phyloP scores from a whole-genome alignment of 2,113 vertebrate genomes.

The Rutilus rutilus region DNA sequence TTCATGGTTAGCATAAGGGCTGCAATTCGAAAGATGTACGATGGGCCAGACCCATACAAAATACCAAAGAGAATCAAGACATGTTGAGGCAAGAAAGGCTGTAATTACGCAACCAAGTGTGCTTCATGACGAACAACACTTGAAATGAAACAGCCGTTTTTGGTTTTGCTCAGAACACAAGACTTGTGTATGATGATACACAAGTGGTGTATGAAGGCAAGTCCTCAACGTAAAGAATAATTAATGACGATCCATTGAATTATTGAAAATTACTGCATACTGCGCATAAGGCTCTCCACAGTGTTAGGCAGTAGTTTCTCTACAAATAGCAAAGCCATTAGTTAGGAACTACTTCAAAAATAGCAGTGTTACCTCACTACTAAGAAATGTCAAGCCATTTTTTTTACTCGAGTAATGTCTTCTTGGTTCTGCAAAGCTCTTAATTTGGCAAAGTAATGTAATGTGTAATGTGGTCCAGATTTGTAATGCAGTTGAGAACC shows the following conservation, averaged over 20 bases:
- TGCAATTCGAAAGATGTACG: slow-evolving; percentile 1
- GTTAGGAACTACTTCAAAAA: neutral
- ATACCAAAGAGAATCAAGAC: slow-evolving; percentile 34
- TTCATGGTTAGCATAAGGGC: neutral
- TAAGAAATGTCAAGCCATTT: neutral
- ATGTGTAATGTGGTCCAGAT: neutral
- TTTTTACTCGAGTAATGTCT: neutral
- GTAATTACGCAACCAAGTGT: slow-evolving; percentile 8
- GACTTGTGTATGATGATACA: neutral
- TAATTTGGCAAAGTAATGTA: neutral
- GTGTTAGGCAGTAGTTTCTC: neutral
- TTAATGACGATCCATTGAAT: slow-evolving; percentile 3
- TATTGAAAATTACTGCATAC: neutral
- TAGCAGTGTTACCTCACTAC: neutral
- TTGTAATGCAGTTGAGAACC: neutral
- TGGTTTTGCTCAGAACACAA: neutral
- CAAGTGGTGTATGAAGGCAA: neutral
- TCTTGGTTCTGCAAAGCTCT: neutral
- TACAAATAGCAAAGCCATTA: neutral
- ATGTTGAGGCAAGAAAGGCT: slow-evolving; percentile 32
- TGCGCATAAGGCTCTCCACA: neutral
- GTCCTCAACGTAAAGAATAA: neutral
- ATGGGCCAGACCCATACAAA: slow-evolving; percentile 1
- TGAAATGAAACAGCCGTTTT: neutral
- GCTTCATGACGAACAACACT: slow-evolving; percentile 19